Conservation (phyloP, 1,140 invertebrate species). For the Lerema accius region DNA sequence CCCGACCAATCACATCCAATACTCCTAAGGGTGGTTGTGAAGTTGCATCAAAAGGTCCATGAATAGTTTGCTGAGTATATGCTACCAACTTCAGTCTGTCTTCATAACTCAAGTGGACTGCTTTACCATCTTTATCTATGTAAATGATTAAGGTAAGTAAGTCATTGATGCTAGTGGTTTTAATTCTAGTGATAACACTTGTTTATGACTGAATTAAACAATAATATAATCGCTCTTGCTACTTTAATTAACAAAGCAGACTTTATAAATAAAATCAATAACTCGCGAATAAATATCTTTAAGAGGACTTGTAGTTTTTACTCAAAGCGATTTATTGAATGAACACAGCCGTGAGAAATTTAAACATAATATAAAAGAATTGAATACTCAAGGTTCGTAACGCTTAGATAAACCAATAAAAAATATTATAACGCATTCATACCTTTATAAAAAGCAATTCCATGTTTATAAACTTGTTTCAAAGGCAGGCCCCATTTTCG, state of each 20-base stretch:
- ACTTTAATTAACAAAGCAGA: too few relatives aligned
- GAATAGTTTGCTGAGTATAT: conserved; percentile 94
- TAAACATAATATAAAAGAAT: background rate
- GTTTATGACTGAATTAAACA: too few relatives aligned
- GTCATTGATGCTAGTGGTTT: background rate
- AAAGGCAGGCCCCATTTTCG: conserved; percentile 87
- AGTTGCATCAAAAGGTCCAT: conserved; percentile 91
- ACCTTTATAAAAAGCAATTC: conserved; percentile 95
- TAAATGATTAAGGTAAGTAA: conserved; percentile 14
- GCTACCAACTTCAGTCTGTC: conserved; percentile 96
- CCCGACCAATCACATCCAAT: conserved; percentile 96
- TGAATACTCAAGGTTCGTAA: conserved; percentile 6
- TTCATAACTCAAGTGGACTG: conserved; percentile 96
- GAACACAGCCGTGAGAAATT: background rate
- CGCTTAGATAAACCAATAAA: conserved; percentile 1
- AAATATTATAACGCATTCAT: conserved; percentile 46
- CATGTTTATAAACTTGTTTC: conserved; percentile 93
- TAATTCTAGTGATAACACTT: too few relatives aligned
- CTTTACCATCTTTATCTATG: conserved; percentile 96
- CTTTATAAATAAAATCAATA: too few relatives aligned
- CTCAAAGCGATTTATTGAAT: conserved; percentile 2
- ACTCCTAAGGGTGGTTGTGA: conserved; percentile 94
- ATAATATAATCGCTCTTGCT: too few relatives aligned
- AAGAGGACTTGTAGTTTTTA: too few relatives aligned
- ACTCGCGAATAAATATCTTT: background rate